Conservation (phyloP, 2,888 invertebrate genomes). For the Melinopterus prodromus region DNA sequence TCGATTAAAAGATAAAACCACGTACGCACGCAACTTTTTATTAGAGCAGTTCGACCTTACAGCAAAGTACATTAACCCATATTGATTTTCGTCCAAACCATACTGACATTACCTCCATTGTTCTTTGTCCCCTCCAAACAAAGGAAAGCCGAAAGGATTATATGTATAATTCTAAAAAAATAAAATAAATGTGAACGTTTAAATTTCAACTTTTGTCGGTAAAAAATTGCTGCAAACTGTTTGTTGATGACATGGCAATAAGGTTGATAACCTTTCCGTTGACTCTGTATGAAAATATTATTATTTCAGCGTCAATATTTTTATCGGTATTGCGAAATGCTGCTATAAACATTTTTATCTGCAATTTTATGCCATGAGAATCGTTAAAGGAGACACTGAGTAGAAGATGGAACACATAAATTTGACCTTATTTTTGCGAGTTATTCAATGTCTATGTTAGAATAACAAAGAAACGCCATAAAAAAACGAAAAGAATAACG, state of each 20-base stretch:
- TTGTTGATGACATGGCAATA: not conserved
- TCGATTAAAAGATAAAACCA: not conserved
- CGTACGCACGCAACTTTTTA: not conserved
- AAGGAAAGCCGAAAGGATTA: not conserved
- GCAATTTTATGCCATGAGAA: not conserved
- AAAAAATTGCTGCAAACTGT: not conserved
- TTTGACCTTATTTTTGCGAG: not conserved
- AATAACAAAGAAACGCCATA: no score
- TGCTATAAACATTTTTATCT: not conserved
- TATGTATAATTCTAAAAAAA: not conserved
- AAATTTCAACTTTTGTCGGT: not conserved
- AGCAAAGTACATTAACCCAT: slow-evolving; percentile 4
- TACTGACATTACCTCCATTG: not conserved
- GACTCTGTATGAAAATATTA: not conserved
- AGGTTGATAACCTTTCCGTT: not conserved
- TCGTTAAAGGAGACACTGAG: not conserved
- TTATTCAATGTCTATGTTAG: no score
- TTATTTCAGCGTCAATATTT: not conserved
- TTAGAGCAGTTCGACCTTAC: not conserved
- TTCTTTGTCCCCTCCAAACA: not conserved
- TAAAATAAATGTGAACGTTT: no score
- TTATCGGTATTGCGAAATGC: not conserved
- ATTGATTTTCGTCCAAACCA: not conserved
- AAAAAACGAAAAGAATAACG: no score
- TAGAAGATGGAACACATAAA: not conserved